Conservation (phyloP, 2,888 invertebrate species). For the Dascillus cervinus region DNA sequence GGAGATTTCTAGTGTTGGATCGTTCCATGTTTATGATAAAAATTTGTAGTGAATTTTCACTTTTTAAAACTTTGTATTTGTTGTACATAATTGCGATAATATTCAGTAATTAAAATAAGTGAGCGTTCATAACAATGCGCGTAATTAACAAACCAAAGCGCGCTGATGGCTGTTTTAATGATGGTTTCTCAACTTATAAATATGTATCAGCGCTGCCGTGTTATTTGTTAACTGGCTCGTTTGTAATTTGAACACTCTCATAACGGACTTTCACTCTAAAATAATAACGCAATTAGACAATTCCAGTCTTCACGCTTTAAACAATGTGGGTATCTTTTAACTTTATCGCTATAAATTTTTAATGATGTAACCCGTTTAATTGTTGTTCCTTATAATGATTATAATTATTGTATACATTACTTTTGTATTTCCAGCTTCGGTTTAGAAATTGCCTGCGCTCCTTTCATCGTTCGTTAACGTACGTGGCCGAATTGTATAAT, state of each 20-base stretch:
- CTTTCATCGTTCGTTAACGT: too few species aligned
- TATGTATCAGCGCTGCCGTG: constrained; percentile 24
- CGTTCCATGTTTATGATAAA: too few species aligned
- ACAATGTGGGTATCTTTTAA: constrained; percentile 16
- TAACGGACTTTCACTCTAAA: constrained; percentile 24
- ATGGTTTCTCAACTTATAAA: constrained; percentile 25
- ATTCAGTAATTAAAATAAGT: constrained; percentile 22
- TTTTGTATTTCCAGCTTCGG: neutral
- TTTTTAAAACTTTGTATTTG: constrained; percentile 21
- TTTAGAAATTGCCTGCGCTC: neutral
- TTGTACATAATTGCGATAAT: constrained; percentile 24
- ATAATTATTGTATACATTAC: constrained; percentile 1
- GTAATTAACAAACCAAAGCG: constrained; percentile 26
- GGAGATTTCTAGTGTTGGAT: too few species aligned
- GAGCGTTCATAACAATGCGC: constrained; percentile 24
- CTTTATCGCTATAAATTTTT: constrained; percentile 17
- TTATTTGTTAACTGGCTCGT: constrained; percentile 25
- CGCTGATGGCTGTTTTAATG: constrained; percentile 19
- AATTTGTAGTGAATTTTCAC: constrained; percentile 25
- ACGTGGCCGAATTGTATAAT: too few species aligned
- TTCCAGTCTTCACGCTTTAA: constrained; percentile 22
- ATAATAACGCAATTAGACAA: constrained; percentile 24
- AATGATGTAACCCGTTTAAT: constrained; percentile 20
- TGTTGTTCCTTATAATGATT: constrained; percentile 14
- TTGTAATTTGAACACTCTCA: constrained; percentile 24